These are phyloP conservation scores for Sepioteuthis lessoniana DNA, from an alignment of 2,888 invertebrate species.

Conservation along the genomic window DNA sequence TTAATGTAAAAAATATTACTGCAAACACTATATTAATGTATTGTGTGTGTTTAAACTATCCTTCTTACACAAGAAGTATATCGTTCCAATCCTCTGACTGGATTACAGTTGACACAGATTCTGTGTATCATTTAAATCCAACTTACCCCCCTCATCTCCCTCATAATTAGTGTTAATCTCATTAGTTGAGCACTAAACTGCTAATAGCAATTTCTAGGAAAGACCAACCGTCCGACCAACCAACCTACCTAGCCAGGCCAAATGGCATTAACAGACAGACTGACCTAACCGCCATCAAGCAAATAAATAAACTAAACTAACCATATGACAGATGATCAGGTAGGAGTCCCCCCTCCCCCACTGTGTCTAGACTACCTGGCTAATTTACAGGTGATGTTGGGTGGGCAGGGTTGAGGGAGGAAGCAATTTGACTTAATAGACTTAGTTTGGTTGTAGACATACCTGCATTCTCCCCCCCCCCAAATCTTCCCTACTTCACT, in stretches of 20 bases:
- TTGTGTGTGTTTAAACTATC: not conserved
- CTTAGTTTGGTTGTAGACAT: constrained; percentile 2
- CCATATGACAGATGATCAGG: not conserved
- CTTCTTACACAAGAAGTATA: no score
- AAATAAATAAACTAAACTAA: not conserved
- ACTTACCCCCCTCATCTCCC: no score
- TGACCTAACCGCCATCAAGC: not conserved
- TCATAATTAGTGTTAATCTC: no score
- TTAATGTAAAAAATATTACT: no score
- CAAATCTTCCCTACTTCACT: not conserved
- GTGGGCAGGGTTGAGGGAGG: not conserved
- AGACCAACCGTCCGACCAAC: not conserved
- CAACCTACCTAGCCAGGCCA: not conserved
- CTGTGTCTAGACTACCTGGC: not conserved
- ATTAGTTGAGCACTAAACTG: no score
- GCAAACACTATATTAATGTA: no score
- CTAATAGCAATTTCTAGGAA: no score
- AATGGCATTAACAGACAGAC: not conserved
- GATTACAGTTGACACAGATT: no score
- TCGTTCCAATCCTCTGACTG: no score
- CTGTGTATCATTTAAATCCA: no score
- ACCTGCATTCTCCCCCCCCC: not conserved
- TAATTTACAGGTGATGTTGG: not conserved
- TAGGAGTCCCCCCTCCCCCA: not conserved
- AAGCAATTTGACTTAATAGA: constrained; percentile 16